phyloP scores from a whole-genome alignment of 2,888 invertebrate species.

The Heterodera filipjevi region DNA sequence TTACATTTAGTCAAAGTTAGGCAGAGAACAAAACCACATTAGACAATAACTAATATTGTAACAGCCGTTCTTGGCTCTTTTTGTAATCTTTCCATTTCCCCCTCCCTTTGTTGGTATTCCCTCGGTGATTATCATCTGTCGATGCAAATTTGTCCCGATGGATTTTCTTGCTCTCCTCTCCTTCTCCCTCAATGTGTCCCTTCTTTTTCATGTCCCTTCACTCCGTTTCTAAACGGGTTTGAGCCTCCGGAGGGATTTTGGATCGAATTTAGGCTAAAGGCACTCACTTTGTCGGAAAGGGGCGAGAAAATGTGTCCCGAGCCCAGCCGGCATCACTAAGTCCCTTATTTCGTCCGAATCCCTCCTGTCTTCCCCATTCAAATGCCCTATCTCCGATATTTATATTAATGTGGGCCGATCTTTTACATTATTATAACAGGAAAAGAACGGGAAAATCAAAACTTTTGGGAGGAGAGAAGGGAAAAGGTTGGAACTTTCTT shows the following conservation, averaged over 20 bases:
- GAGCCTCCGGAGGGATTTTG: not conserved
- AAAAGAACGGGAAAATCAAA: not conserved
- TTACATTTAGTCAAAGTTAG: not conserved
- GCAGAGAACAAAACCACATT: not conserved
- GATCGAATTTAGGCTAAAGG: not conserved
- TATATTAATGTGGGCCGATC: not conserved
- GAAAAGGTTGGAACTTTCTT: not conserved
- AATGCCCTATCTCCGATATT: not conserved
- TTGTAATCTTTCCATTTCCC: not conserved
- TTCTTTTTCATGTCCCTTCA: not conserved
- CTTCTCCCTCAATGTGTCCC: not conserved
- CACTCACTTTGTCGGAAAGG: not conserved
- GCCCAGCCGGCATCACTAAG: not conserved
- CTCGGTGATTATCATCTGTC: not conserved
- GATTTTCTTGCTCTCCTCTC: not conserved
- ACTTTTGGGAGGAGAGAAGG: not conserved
- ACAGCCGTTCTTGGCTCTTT: too few relatives aligned
- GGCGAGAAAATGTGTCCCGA: not conserved
- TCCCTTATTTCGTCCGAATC: not conserved
- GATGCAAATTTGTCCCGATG: conserved; percentile 10
- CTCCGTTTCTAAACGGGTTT: conserved; percentile 21
- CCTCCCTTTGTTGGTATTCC: not conserved
- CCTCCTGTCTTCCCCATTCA: not conserved
- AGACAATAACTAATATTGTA: not conserved
- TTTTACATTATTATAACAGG: not conserved